Percentiles rank a stretch among this genome's conserved stretches.
These are phyloP conservation scores for Mantis religiosa DNA, from an alignment of 2,888 invertebrate species.

Conservation along the genomic window DNA sequence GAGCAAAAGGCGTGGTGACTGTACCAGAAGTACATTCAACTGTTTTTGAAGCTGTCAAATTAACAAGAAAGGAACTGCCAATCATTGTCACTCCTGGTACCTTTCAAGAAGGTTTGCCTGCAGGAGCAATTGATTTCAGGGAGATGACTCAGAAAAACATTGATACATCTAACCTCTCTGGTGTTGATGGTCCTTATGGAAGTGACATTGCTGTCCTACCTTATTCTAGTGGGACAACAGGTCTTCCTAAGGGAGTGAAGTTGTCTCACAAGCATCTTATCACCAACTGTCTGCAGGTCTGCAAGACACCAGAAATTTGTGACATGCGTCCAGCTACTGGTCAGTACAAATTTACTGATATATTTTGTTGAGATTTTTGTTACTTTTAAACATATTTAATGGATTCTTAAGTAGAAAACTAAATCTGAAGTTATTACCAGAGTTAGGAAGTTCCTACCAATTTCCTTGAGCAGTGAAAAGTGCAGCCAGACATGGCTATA, in stretches of 20 bases:
- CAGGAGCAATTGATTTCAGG: neutral
- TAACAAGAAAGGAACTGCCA: neutral
- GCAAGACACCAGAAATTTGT: conserved; percentile 39
- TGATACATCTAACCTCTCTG: conserved; percentile 23
- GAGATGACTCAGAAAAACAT: neutral
- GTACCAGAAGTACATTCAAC: conserved; percentile 51
- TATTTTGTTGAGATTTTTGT: too few relatives aligned
- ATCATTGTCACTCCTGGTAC: neutral
- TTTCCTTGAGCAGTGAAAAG: too few relatives aligned
- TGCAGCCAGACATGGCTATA: too few relatives aligned
- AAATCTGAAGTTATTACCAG: too few relatives aligned
- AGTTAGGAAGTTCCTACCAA: too few relatives aligned
- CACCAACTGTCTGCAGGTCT: conserved; percentile 43
- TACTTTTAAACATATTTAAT: too few relatives aligned
- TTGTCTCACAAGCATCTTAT: conserved; percentile 57
- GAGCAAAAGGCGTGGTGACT: conserved; percentile 62
- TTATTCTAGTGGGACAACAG: conserved; percentile 85
- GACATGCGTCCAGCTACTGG: neutral
- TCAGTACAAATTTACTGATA: neutral
- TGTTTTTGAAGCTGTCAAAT: neutral
- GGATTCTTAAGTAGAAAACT: too few relatives aligned
- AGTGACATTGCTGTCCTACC: conserved; percentile 64
- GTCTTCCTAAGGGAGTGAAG: conserved; percentile 71
- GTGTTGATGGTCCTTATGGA: conserved; percentile 28
- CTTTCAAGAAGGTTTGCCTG: neutral